These are phyloP conservation scores for Macrosiphum euphorbiae DNA, from an alignment of 2,888 invertebrate genomes.

Conservation along the genomic window DNA sequence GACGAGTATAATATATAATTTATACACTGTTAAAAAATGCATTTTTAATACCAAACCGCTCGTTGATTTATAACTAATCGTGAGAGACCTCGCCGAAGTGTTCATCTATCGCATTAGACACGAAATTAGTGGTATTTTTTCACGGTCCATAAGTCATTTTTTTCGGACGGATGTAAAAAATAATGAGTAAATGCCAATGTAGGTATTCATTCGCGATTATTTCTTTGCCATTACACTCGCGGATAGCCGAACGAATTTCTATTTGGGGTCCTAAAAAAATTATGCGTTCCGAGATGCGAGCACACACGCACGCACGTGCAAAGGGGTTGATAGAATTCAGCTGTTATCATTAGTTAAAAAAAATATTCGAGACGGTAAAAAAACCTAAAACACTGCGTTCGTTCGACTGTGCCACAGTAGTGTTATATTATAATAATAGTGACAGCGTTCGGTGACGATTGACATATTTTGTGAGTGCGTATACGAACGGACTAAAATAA, in stretches of 20 bases:
- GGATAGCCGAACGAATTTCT: constrained; percentile 34
- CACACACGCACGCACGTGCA: not conserved
- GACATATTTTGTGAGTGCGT: constrained; percentile 16
- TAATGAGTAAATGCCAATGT: constrained; percentile 36
- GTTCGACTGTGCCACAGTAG: not conserved
- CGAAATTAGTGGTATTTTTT: constrained; percentile 61
- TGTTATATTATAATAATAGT: not conserved
- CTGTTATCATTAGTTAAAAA: constrained; percentile 54
- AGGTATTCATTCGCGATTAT: constrained; percentile 1
- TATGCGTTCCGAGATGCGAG: not conserved
- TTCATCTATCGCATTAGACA: constrained; percentile 57
- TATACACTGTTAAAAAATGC: constrained; percentile 55
- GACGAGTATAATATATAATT: not conserved
- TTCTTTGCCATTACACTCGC: constrained; percentile 3
- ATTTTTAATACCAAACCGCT: constrained; percentile 45
- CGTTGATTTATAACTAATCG: constrained; percentile 55
- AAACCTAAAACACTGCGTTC: not conserved
- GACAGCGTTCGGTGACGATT: constrained; percentile 44
- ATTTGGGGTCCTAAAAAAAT: not conserved
- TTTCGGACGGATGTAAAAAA: not conserved
- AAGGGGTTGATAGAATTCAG: constrained; percentile 11
- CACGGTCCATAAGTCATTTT: constrained; percentile 61
- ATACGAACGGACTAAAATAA: constrained; percentile 27
- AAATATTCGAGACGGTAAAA: constrained; percentile 27
- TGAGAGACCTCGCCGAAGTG: not conserved